A percentile compares a stretch with the other conserved stretches of the same genome.
These are phyloP conservation scores for Helicoverpa assulta DNA, from an alignment of 2,888 invertebrate species.

Conservation along the genomic window DNA sequence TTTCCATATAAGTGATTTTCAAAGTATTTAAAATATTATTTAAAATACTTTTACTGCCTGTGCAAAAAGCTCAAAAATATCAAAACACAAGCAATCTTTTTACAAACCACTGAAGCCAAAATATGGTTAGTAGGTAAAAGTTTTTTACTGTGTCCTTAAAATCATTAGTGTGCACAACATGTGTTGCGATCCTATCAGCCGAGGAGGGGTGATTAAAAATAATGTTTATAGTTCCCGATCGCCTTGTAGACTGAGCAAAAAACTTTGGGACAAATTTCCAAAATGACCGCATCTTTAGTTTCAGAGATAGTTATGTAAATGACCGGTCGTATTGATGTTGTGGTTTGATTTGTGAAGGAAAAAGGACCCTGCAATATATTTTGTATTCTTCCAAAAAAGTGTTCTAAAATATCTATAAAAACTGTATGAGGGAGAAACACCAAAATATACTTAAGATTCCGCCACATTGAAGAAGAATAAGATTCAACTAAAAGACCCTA, in stretches of 20 bases:
- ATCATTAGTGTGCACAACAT: slow-evolving; percentile 85
- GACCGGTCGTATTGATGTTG: slow-evolving; percentile 30
- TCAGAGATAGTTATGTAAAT: slow-evolving; percentile 50
- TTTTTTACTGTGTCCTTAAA: slow-evolving; percentile 74
- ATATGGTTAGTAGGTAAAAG: slow-evolving; percentile 55
- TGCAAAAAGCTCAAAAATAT: background rate
- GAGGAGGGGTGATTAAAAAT: slow-evolving; percentile 76
- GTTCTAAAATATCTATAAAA: no score
- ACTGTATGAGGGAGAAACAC: no score
- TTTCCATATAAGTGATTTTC: no score
- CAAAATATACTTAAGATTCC: no score
- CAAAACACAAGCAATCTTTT: slow-evolving; percentile 23
- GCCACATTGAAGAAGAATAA: no score
- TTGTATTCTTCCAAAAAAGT: no score
- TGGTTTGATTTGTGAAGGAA: background rate
- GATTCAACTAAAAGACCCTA: no score
- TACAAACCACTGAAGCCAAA: slow-evolving; percentile 43
- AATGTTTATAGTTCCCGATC: slow-evolving; percentile 76
- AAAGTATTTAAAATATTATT: no score
- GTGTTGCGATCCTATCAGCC: slow-evolving; percentile 83
- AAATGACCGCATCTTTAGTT: slow-evolving; percentile 71
- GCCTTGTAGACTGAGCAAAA: slow-evolving; percentile 69
- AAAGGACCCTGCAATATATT: background rate
- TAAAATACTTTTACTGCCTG: background rate
- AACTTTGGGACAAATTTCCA: slow-evolving; percentile 65